These are phyloP conservation scores for Lasioglossum oenotherae DNA, from an alignment of 2,888 invertebrate genomes.

Conservation along the genomic window DNA sequence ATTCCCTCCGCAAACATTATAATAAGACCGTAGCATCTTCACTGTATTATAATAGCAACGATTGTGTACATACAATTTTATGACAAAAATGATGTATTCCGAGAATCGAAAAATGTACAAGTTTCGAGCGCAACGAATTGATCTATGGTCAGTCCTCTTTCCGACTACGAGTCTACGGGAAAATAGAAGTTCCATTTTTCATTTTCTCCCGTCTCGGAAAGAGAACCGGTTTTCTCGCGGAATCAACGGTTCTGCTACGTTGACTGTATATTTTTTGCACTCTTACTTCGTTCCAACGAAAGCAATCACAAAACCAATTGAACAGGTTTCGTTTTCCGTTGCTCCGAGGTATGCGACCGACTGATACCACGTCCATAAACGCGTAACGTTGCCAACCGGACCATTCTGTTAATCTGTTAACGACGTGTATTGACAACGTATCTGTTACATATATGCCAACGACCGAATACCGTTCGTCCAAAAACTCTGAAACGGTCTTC, in stretches of 20 bases:
- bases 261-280: not conserved
- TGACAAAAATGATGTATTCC: no score
- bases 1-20: not conserved
- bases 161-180: not conserved
- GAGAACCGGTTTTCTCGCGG: slow-evolving; percentile 4
- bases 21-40: not conserved
- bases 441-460: not conserved
- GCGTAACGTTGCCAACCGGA: not conserved
- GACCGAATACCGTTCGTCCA: not conserved
- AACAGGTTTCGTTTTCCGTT: slow-evolving; percentile 11
- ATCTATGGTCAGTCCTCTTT: not conserved
- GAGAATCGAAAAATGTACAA: no score
- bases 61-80: no score
- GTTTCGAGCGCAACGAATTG: not conserved
- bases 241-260: not conserved
- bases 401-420: not conserved
- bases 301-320: not conserved
- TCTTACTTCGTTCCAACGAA: not conserved
- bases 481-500: not conserved
- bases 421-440: not conserved
- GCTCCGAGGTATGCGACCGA: not conserved
- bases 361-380: not conserved
- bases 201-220: not conserved
- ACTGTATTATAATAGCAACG: not conserved
- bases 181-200: not conserved